These are phyloP conservation scores for Cyphomyrus discorhynchus DNA, from an alignment of 2,113 vertebrate species.

Conservation along the genomic window DNA sequence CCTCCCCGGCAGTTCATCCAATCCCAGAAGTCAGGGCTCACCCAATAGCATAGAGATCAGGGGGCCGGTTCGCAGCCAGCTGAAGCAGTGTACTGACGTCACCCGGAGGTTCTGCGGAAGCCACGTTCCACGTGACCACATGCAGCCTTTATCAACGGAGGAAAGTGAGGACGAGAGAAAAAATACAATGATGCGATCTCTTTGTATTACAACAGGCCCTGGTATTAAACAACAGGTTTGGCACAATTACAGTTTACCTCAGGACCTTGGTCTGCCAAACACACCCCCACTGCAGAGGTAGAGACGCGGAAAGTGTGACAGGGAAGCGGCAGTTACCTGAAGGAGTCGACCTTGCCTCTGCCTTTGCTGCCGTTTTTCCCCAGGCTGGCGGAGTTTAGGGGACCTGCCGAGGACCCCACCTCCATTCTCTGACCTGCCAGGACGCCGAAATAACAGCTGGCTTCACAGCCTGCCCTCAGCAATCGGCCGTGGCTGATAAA, in stretches of 20 bases:
- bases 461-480: neutral
- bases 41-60: slow-evolving; percentile 88
- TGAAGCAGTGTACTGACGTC: slow-evolving; percentile 72
- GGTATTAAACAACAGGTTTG: neutral
- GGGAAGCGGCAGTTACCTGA: slow-evolving; percentile 46
- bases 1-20: neutral
- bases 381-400: slow-evolving; percentile 11
- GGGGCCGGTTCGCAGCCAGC: slow-evolving; percentile 49
- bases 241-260: neutral
- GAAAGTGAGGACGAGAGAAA: neutral
- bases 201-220: neutral
- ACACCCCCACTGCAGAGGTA: neutral
- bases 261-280: neutral
- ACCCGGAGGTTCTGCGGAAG: slow-evolving; percentile 74
- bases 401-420: neutral
- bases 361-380: neutral
- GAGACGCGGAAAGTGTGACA: neutral
- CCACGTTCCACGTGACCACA: slow-evolving; percentile 91
- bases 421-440: slow-evolving; percentile 9
- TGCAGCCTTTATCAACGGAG: slow-evolving; percentile 63
- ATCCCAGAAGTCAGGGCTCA: slow-evolving; percentile 45
- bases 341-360: slow-evolving; percentile 23
- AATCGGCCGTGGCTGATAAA: neutral
- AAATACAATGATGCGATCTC: neutral
- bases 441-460: neutral